These are phyloP conservation scores for Ceramica pisi DNA, from an alignment of 2,888 invertebrate species.

Conservation along the genomic window DNA sequence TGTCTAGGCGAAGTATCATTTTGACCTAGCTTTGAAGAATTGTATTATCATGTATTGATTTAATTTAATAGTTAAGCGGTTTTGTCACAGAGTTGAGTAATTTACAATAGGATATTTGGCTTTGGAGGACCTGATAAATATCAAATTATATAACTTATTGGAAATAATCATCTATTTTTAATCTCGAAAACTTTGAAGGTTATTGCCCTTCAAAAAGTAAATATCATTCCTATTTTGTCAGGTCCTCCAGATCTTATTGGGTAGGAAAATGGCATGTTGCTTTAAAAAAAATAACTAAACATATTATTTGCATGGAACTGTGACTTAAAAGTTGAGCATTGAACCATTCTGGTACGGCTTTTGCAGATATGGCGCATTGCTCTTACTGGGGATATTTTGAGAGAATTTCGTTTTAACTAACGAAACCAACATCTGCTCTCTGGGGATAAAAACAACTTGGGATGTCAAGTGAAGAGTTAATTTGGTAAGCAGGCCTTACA, in stretches of 20 bases:
- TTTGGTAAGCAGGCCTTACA: constrained; percentile 73
- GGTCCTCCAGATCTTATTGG: constrained; percentile 66
- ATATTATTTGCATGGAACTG: constrained; percentile 72
- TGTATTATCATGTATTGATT: constrained; percentile 53
- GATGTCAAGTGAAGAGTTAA: constrained; percentile 89
- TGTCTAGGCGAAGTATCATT: constrained; percentile 64
- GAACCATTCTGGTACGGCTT: constrained; percentile 83
- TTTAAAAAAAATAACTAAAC: constrained; percentile 48
- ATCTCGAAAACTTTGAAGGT: constrained; percentile 25
- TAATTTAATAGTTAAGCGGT: constrained; percentile 66
- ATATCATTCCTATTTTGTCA: constrained; percentile 28
- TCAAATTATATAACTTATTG: constrained; percentile 4
- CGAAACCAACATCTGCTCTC: constrained; percentile 79
- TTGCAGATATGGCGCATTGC: constrained; percentile 82
- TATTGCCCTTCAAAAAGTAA: constrained; percentile 48
- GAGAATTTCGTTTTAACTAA: constrained; percentile 78
- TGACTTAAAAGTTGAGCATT: constrained; percentile 83
- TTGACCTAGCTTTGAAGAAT: constrained; percentile 58
- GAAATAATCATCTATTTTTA: constrained; percentile 17
- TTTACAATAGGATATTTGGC: constrained; percentile 48
- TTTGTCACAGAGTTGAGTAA: constrained; percentile 68
- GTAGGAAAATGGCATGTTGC: constrained; percentile 58
- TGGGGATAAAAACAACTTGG: constrained; percentile 80
- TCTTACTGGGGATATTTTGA: constrained; percentile 78
- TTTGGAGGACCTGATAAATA: constrained; percentile 36